A percentile compares a stretch with the other conserved stretches of the same genome.
Evolutionary conservation across 2,113 vertebrate species (phyloP).

Genomic region (Melanotaenia duboulayi): DNA sequence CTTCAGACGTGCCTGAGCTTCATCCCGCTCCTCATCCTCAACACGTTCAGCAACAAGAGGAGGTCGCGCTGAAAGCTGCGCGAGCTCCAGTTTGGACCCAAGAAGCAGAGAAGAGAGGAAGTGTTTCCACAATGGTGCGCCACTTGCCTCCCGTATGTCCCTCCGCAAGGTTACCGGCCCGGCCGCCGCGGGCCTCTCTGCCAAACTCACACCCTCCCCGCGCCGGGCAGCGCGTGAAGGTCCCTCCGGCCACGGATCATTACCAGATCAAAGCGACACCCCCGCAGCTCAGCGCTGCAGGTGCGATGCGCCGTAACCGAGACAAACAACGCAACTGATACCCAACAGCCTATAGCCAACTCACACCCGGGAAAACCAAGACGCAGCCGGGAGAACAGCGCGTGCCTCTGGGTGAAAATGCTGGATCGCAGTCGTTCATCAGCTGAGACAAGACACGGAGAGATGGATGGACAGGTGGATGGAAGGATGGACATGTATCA

Average conservation of each 20-base stretch:
- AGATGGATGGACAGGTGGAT: conserved; percentile 24
- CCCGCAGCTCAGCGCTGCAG: conserved; percentile 56
- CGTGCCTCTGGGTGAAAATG: conserved; percentile 14
- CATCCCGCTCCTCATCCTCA: conserved; percentile 26
- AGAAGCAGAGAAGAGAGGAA: conserved; percentile 4
- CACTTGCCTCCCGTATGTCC: conserved; percentile 69
- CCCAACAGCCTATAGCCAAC: conserved; percentile 8
- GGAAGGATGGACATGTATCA: conserved; percentile 36
- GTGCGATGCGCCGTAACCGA: conserved; percentile 38
- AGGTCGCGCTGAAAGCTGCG: conserved; percentile 23
- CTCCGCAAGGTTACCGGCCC: conserved; percentile 82
- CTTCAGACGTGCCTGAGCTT: conserved; percentile 75
- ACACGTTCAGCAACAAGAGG: conserved; percentile 19
- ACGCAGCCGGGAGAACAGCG: conserved; percentile 9
- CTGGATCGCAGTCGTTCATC: conserved; percentile 18
- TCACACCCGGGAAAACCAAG: conserved; percentile 8
- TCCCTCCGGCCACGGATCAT: conserved; percentile 45
- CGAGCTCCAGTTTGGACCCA: conserved; percentile 11
- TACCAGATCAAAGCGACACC: conserved; percentile 43
- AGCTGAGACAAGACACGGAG: conserved; percentile 25
- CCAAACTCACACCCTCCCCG: conserved; percentile 30
- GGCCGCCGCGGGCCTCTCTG: conserved; percentile 45
- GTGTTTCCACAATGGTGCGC: conserved; percentile 50
- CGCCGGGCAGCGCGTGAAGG: conserved; percentile 29
- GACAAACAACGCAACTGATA: conserved; percentile 45